Base-by-base conservation (phyloP, 1,140 invertebrate genomes). In the Panagrolaimus sp. region DNA sequence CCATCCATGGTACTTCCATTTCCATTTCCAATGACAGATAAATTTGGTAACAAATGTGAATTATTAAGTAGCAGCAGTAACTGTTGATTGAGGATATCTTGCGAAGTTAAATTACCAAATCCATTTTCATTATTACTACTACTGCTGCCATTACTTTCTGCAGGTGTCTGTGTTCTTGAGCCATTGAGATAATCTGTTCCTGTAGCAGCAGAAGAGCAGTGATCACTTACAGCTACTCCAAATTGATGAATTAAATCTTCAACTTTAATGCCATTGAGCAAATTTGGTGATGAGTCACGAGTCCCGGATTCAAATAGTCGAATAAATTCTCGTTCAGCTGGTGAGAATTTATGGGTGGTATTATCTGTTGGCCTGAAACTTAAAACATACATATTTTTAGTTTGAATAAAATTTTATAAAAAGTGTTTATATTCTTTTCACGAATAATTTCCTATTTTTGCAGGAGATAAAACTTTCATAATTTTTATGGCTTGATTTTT, bases 281-380 rank as follows among this genome's bases (percentile, higher is more conserved):
- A 20, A 57, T 27, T 27, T 20, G 20, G 20, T 11, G 51, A 57
- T 20, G 51, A 20, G 20, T 57, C 51, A 2, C 20, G 27, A 25
- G 20, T 27, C 11, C 51, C 27, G 11, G 20, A 20, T 27, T 57
- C 51, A 27, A 57, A 57, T 16, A 57, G n/a, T 57, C n/a, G 20
- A 27, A 57, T 57, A 13, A 57, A 57, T 57, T 57, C 51, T 25
- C 51, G 51, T 57, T 57, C 51, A 13, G 51, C 51, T 5, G 51
- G 51, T 8, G 51, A 57, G n/a, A 57, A 57, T 27, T 57, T 57
- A 27, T 57, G 51, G 11, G 51, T 57, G 1, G 51, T 25, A 20
- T 57, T 57, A 11, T 57, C 51, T 14, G 20, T 57, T 20, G 51
- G 51, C 51, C 51, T 57, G n/a, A 57, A 57, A 57, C 11, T 11